phyloP scores from a whole-genome alignment of 2,797 vertebrate species.

The Fistularia tabacaria region DNA sequence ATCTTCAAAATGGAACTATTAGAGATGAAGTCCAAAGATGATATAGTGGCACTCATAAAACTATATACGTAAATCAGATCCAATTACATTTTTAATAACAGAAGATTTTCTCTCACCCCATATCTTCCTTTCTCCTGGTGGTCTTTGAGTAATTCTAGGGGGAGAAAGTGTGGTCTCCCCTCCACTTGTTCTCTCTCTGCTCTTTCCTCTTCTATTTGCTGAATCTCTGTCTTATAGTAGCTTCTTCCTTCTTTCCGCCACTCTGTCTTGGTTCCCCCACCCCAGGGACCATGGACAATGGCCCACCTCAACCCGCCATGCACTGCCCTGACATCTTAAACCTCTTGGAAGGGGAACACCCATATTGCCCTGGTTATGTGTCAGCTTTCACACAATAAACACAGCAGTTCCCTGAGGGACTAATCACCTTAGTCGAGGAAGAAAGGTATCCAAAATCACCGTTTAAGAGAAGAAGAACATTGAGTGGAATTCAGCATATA shows the following conservation, averaged over 20 bases:
- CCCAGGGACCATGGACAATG: constrained; percentile 53
- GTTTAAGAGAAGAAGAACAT: not conserved
- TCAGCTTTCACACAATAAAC: constrained; percentile 56
- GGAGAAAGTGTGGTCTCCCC: constrained; percentile 18
- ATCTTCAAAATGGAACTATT: too few relatives aligned
- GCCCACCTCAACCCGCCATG: constrained; percentile 20
- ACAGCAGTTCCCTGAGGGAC: constrained; percentile 39
- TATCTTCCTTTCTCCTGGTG: constrained; percentile 45
- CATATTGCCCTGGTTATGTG: constrained; percentile 63
- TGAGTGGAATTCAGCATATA: not conserved
- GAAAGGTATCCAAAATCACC: constrained; percentile 13
- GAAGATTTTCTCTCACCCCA: constrained; percentile 62
- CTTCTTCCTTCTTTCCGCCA: constrained; percentile 18
- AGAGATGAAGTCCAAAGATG: too few relatives aligned
- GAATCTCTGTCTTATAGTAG: constrained; percentile 1
- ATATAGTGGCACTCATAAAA: too few relatives aligned
- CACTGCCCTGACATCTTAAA: constrained; percentile 71
- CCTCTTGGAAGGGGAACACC: constrained; percentile 77
- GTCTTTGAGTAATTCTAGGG: constrained; percentile 15
- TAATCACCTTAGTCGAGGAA: constrained; percentile 47
- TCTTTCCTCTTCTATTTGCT: constrained; percentile 10
- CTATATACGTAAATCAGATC: too few relatives aligned
- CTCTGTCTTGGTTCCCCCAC: constrained; percentile 27
- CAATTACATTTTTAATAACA: not conserved
- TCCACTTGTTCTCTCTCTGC: constrained; percentile 10